These are phyloP conservation scores for Eurosta solidaginis DNA, from an alignment of 1,140 invertebrate genomes.

Conservation along the genomic window DNA sequence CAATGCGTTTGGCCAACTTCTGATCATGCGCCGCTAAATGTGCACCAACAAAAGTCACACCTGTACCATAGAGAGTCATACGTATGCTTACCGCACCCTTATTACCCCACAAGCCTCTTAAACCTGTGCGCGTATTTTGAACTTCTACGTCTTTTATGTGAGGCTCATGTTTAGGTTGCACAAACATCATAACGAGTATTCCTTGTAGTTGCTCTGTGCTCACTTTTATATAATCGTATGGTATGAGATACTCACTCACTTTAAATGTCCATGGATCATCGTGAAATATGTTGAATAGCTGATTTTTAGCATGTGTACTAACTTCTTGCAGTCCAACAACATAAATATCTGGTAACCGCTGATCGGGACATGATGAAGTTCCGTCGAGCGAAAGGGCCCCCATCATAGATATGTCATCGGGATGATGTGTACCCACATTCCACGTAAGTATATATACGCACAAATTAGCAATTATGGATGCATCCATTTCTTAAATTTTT, in stretches of 20 bases:
- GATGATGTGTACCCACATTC: constrained; percentile 81
- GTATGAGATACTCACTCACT: neutral
- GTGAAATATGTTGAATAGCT: constrained; percentile 78
- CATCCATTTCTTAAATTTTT: constrained; percentile 1
- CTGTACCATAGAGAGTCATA: constrained; percentile 83
- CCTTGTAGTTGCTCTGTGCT: constrained; percentile 79
- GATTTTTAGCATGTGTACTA: constrained; percentile 81
- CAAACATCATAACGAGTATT: constrained; percentile 77
- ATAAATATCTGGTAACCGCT: constrained; percentile 77
- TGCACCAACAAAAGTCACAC: constrained; percentile 84
- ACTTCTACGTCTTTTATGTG: constrained; percentile 82
- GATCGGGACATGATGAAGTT: constrained; percentile 62
- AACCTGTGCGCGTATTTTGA: constrained; percentile 84
- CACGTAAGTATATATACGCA: constrained; percentile 79
- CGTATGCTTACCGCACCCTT: constrained; percentile 91
- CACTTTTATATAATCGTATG: constrained; percentile 63
- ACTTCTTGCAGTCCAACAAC: constrained; percentile 88
- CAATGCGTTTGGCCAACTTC: constrained; percentile 76
- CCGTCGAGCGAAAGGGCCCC: constrained; percentile 70
- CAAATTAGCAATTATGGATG: constrained; percentile 47
- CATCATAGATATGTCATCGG: constrained; percentile 68
- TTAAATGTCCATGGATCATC: constrained; percentile 75
- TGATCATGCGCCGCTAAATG: constrained; percentile 89
- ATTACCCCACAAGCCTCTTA: constrained; percentile 83
- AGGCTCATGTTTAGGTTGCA: constrained; percentile 75